A percentile compares a stretch with the other conserved stretches of the same genome.
Evolutionary conservation across 1,140 invertebrate genomes (phyloP).

Genomic region (Euwallacea fornicatus): DNA sequence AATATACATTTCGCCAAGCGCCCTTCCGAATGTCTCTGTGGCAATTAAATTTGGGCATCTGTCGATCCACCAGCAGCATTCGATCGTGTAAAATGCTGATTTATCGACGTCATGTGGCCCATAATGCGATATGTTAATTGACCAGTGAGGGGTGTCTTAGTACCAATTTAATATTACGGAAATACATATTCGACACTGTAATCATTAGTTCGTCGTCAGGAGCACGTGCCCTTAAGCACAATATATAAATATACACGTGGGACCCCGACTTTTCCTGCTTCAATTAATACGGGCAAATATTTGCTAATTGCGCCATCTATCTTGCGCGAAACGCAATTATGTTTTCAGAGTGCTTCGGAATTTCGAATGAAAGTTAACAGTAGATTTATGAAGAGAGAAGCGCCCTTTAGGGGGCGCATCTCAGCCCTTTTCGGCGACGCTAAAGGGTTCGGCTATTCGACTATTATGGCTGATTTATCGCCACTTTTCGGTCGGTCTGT

Average conservation of each 20-base stretch:
- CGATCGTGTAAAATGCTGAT: constrained; percentile 34
- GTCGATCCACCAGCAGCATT: constrained; percentile 30
- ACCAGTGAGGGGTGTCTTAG: constrained; percentile 6
- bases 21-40: constrained; percentile 1
- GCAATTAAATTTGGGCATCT: constrained; percentile 36
- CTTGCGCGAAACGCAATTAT: constrained; percentile 27
- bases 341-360: constrained; percentile 12
- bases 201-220: constrained; percentile 16
- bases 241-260: constrained; percentile 13
- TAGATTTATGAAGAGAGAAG: constrained; percentile 28
- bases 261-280: constrained; percentile 4
- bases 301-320: constrained; percentile 25
- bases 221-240: constrained; percentile 14
- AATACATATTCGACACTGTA: background rate
- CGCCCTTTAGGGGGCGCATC: constrained; percentile 9
- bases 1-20: too few species aligned
- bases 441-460: constrained; percentile 23
- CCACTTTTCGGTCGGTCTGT: constrained; percentile 9
- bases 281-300: constrained; percentile 28
- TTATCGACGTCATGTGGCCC: constrained; percentile 31
- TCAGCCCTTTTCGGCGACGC: background rate
- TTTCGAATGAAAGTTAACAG: constrained; percentile 29
- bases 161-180: too few species aligned
- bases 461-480: constrained; percentile 23
- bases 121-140: constrained; percentile 37